Conservation (phyloP, 2,797 vertebrate genomes). For the Squalus acanthias region DNA sequence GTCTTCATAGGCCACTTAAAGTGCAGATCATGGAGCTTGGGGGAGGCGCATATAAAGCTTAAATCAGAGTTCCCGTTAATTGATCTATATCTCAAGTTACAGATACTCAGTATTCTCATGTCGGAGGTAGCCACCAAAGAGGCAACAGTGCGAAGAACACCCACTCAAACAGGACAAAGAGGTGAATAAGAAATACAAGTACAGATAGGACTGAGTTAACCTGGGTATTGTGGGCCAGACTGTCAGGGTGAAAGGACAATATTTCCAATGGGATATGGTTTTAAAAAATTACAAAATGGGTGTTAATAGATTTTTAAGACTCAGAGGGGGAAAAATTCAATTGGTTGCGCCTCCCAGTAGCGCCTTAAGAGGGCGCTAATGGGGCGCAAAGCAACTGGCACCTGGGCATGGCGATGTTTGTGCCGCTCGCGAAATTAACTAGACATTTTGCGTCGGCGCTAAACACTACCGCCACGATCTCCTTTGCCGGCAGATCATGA, state of each 20-base stretch:
- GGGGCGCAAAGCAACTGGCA: too few species aligned
- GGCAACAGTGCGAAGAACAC: not conserved
- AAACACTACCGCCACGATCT: too few species aligned
- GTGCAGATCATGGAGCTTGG: not conserved
- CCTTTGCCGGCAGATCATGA: too few species aligned
- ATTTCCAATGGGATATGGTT: not conserved
- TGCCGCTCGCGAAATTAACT: too few species aligned
- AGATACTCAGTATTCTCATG: not conserved
- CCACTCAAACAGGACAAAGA: not conserved
- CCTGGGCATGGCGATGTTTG: too few species aligned
- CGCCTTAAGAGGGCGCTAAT: too few species aligned
- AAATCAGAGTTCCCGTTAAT: not conserved
- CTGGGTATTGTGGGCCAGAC: not conserved
- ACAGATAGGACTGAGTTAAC: not conserved
- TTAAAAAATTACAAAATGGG: not conserved
- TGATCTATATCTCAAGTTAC: not conserved
- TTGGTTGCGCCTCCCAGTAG: too few species aligned
- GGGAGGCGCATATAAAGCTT: not conserved
- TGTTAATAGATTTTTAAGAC: not conserved
- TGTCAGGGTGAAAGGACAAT: not conserved
- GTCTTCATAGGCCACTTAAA: not conserved
- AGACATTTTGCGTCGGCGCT: too few species aligned
- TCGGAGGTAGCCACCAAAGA: not conserved
- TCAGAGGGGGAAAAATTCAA: not conserved
- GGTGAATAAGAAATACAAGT: not conserved